Percentiles rank a stretch among this genome's conserved stretches.
Evolutionary conservation across 1,140 invertebrate species (phyloP).

Genomic region (Rhyzopertha dominica): DNA sequence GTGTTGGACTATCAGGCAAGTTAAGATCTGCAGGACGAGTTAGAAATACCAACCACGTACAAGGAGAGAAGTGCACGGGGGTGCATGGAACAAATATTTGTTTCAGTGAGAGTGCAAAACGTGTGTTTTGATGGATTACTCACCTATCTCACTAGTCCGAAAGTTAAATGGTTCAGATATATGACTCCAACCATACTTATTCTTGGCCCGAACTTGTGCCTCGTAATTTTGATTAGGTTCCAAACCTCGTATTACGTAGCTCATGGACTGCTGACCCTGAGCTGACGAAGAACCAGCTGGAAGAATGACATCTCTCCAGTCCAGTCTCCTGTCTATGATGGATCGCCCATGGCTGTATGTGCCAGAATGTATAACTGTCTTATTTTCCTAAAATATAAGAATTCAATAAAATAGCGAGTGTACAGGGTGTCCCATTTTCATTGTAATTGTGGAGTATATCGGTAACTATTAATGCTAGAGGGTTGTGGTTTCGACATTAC

Average conservation of each 20-base stretch:
- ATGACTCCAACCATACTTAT: conserved; percentile 59
- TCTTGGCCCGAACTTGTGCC: conserved; percentile 58
- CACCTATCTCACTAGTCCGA: conserved; percentile 42
- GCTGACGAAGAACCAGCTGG: conserved; percentile 45
- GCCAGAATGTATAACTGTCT: too few relatives aligned
- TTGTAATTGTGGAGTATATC: too few relatives aligned
- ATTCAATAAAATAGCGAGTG: too few relatives aligned
- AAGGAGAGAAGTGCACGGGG: conserved; percentile 11
- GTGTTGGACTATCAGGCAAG: not conserved
- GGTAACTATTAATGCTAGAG: too few relatives aligned
- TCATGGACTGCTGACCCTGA: conserved; percentile 52
- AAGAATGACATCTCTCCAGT: conserved; percentile 58
- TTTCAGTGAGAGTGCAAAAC: not conserved
- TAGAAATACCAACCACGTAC: too few relatives aligned
- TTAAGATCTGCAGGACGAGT: conserved; percentile 12
- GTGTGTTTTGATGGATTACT: conserved; percentile 18
- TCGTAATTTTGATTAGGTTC: conserved; percentile 57
- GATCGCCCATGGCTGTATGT: conserved; percentile 36
- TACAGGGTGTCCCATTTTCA: too few relatives aligned
- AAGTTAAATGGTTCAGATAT: conserved; percentile 54
- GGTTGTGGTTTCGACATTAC: too few relatives aligned
- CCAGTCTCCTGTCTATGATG: conserved; percentile 44
- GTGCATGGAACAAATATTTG: conserved; percentile 16
- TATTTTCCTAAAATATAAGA: too few relatives aligned
- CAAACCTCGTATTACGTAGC: conserved; percentile 55